phyloP scores from a whole-genome alignment of 1,140 invertebrate species.

The Cydia amplana region DNA sequence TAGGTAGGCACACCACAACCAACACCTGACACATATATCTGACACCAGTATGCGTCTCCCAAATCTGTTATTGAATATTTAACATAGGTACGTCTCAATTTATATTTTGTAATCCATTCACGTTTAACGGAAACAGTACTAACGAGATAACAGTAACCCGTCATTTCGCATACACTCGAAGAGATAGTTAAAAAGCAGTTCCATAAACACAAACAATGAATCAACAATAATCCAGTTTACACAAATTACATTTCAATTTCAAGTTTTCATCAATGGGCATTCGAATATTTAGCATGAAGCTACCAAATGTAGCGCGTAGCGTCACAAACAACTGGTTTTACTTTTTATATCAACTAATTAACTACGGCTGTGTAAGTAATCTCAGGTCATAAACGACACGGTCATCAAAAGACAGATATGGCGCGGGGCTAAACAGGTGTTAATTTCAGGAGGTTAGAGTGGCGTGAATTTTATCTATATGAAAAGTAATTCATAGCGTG shows the following conservation, averaged over 20 bases:
- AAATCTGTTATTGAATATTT: not conserved
- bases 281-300: slow-evolving; percentile 22
- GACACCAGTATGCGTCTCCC: no score
- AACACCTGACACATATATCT: no score
- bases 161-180: slow-evolving; percentile 27
- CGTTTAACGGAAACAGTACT: slow-evolving; percentile 17
- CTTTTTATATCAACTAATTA: slow-evolving; percentile 40
- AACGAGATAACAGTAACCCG: slow-evolving; percentile 30
- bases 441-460: slow-evolving; percentile 79
- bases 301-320: slow-evolving; percentile 10
- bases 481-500: slow-evolving; percentile 78
- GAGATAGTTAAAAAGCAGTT: slow-evolving; percentile 11
- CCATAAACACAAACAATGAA: slow-evolving; percentile 29
- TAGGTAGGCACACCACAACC: no score
- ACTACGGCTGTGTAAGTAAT: slow-evolving; percentile 41
- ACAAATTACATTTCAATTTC: slow-evolving; percentile 30
- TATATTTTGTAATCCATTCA: not conserved
- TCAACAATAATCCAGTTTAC: slow-evolving; percentile 33
- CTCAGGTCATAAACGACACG: slow-evolving; percentile 43
- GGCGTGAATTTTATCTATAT: slow-evolving; percentile 80
- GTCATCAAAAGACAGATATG: slow-evolving; percentile 60
- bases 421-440: slow-evolving; percentile 73
- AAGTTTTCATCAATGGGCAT: slow-evolving; percentile 23
- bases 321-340: slow-evolving; percentile 27
- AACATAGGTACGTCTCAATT: not conserved